Conservation (phyloP, 2,888 invertebrate genomes). For the Nomada ruficornis region DNA sequence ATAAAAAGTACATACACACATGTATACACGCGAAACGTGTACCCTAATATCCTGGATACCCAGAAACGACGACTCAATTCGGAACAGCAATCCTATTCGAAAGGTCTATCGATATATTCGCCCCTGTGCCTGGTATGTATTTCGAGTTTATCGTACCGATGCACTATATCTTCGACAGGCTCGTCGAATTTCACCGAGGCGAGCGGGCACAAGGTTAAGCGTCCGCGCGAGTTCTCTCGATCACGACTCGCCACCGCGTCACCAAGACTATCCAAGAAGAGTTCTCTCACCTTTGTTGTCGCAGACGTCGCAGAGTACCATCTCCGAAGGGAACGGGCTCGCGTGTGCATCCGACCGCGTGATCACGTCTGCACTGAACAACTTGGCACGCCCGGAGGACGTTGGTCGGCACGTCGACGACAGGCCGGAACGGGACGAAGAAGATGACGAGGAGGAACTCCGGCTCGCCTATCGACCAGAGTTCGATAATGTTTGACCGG, state of each 20-base stretch:
- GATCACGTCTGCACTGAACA: slow-evolving; percentile 66
- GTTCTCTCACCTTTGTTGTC: slow-evolving; percentile 75
- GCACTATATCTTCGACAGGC: slow-evolving; percentile 10
- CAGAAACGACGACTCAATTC: not conserved
- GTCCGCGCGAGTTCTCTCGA: not conserved
- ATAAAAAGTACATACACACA: not conserved
- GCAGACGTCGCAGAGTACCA: slow-evolving; percentile 82
- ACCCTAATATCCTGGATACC: not conserved
- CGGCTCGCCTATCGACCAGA: slow-evolving; percentile 45
- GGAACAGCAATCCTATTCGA: not conserved
- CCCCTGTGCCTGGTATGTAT: not conserved
- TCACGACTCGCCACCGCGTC: not conserved
- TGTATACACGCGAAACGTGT: not conserved
- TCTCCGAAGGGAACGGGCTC: slow-evolving; percentile 62
- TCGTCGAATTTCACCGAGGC: slow-evolving; percentile 7
- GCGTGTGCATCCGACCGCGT: slow-evolving; percentile 65
- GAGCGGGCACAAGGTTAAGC: not conserved
- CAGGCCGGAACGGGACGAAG: slow-evolving; percentile 27
- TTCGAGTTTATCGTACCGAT: not conserved
- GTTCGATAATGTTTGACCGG: slow-evolving; percentile 40
- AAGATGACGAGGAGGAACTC: slow-evolving; percentile 36
- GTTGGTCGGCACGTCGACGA: slow-evolving; percentile 40
- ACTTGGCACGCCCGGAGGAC: slow-evolving; percentile 53
- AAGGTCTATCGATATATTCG: no score
- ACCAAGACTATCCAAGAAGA: not conserved